Conservation (phyloP, 2,113 vertebrate genomes). For the Sylvietta virens region DNA sequence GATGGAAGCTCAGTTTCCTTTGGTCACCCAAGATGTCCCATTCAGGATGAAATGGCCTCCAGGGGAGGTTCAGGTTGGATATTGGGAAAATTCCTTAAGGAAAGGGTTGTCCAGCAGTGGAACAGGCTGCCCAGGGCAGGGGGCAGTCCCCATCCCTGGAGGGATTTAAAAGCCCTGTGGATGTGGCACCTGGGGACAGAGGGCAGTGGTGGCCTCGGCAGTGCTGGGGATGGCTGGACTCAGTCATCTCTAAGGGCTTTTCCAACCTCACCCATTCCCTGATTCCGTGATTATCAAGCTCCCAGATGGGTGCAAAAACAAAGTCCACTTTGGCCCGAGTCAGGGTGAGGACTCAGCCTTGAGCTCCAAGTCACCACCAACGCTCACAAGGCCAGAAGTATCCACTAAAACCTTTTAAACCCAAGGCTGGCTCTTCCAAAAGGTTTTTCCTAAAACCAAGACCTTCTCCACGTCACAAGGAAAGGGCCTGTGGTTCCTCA, state of each 20-base stretch:
- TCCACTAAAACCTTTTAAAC: not conserved
- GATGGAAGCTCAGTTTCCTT: fast-evolving
- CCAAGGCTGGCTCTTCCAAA: not conserved
- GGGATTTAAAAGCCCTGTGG: not conserved
- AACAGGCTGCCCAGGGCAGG: not conserved
- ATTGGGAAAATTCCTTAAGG: not conserved
- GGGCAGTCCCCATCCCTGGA: fast-evolving
- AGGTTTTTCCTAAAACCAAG: not conserved
- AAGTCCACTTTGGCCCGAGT: not conserved
- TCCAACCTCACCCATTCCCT: not conserved
- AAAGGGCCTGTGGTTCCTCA: not conserved
- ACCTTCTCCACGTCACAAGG: not conserved
- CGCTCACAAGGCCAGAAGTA: fast-evolving
- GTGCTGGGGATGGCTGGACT: not conserved
- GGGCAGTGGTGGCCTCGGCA: fast-evolving
- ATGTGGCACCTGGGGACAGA: not conserved
- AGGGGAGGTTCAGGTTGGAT: not conserved
- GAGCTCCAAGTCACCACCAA: not conserved
- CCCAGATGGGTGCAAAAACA: fast-evolving
- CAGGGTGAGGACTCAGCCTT: not conserved
- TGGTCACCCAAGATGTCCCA: not conserved
- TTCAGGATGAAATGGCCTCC: too few relatives aligned
- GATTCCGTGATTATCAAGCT: not conserved
- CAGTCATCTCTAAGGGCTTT: not conserved
- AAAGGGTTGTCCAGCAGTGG: not conserved